Base-by-base conservation (phyloP, 2,797 vertebrate species). In the Luscinia luscinia region DNA sequence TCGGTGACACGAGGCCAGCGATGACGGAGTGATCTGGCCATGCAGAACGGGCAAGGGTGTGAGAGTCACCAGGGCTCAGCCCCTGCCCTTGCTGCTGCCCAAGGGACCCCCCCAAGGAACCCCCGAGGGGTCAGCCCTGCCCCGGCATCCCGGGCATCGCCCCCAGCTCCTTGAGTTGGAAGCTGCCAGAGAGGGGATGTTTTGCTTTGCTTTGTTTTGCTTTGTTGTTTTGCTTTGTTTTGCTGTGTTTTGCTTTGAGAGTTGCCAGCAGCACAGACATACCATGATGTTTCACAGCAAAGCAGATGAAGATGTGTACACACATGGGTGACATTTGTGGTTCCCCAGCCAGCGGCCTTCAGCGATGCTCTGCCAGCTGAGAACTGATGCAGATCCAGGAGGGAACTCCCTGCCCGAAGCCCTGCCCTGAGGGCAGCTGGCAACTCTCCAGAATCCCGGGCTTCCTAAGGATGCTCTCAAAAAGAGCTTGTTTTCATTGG, bases 301-400 rank as follows among this genome's bases (percentile, higher is more conserved):
- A 90, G 64, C 55, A 89, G 63, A 91, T 17, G 81, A 49, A 75
- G 89, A 45, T 69, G 84, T 72, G 55, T 84, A 75, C 82, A 92
- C 52, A 84, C 6, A 4, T 18, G 23, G 49, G 80, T 81, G 86
- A 69, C 27, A 8, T 11, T 66, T 46, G 52, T 22, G 27, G 43
- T 3, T 89, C 38, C 78, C 72, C 36, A 84, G 77, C 75, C 78
- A 66, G 90, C 34, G 40, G 84, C 89, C 88, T 36, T 36, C 83
- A 58, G 46, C 84, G 9, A 1, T 30, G 73, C 43, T 59, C 75
- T 70, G 72, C 84, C n/a, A 57, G 75, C 82, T 54, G 79, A 63
- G 75, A 81, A 49, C 58, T 4, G 8, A 62, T 36, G 85, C 84
- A 43, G 59, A 36, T 22, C 1, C 15, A 72, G 81, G 40, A 1